Evolutionary conservation across 1,140 invertebrate genomes (phyloP), one percentile per base, ranked within the genome.

Genomic region (Drosophila rufa): DNA sequence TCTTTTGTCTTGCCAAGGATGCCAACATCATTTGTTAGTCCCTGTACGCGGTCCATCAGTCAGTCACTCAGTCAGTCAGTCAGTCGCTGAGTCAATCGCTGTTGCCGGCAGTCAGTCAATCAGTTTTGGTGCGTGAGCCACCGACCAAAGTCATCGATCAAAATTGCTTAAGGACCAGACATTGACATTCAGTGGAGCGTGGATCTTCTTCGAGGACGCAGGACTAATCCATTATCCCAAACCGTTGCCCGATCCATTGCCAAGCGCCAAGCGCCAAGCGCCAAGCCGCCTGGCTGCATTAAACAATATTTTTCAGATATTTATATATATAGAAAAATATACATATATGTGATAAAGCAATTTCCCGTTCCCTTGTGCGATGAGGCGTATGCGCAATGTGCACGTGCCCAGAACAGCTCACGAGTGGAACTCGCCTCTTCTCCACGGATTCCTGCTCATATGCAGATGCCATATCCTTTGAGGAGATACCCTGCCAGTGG

Each of bases 271-370:
- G n/a, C n/a, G n/a, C n/a, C n/a, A n/a, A n/a, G n/a, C n/a, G 43
- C 14, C 43, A 15, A 46, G 17, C 48, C 25, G 15, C 1, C 33
- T 12, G 0, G 22, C 11, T n/a, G 57, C 45, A 70, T 80, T 80
- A 73, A 81, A 80, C 73, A 80, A 80, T 80, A 80, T 80, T 81
- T 81, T 61, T 77, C 66, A 81, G 56, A 60, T 81, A 81, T 74
- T 73, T 73, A 73, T 60, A 30, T 22, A 59, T 6, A n/a, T 22
- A 59, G 25, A 46, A 33, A 27, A 3, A 4, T 12, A 22, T 62
- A 12, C 36, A 27, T 33, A 45, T 56, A 36, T 73, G 50, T 71
- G 69, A 71, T 71, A 73, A 71, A 59, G 67, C 69, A 73, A 59
- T 73, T 73, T 60, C 53, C 51, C 47, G 43, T 45, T 30, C 25